phyloP scores from a whole-genome alignment of 2,797 vertebrate genomes.

The Gobio occitaniae region DNA sequence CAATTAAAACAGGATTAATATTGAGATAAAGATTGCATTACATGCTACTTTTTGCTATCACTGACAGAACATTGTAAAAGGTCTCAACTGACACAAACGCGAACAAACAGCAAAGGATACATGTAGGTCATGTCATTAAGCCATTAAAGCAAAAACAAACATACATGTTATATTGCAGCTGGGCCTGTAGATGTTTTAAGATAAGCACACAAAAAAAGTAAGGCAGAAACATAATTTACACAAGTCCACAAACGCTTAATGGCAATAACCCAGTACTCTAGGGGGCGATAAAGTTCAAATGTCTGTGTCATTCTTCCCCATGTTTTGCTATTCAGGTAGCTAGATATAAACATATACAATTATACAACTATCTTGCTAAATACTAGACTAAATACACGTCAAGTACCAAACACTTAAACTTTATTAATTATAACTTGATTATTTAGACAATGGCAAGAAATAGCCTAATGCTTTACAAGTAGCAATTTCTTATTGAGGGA shows the following conservation, averaged over 20 bases:
- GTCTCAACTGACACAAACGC: background rate
- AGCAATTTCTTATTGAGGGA: background rate
- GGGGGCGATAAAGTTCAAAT: background rate
- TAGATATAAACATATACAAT: background rate
- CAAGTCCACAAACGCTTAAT: constrained; percentile 13
- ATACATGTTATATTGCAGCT: background rate
- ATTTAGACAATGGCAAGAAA: background rate
- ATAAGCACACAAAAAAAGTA: constrained; percentile 19
- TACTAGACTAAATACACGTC: background rate
- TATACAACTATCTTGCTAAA: background rate
- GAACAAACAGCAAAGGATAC: background rate
- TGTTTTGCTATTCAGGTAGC: constrained; percentile 1
- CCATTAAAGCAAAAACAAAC: background rate
- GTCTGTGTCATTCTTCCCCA: background rate
- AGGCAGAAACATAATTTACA: constrained; percentile 22
- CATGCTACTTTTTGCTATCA: background rate
- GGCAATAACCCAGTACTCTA: background rate
- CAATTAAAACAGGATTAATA: constrained; percentile 45
- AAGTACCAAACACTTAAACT: background rate
- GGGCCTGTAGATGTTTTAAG: constrained; percentile 13
- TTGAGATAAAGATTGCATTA: background rate
- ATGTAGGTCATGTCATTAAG: background rate
- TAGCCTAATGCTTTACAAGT: background rate
- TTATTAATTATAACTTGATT: background rate
- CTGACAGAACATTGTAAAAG: constrained; percentile 1